Conservation (phyloP, 2,113 vertebrate species). For the Halichoerus grypus region DNA sequence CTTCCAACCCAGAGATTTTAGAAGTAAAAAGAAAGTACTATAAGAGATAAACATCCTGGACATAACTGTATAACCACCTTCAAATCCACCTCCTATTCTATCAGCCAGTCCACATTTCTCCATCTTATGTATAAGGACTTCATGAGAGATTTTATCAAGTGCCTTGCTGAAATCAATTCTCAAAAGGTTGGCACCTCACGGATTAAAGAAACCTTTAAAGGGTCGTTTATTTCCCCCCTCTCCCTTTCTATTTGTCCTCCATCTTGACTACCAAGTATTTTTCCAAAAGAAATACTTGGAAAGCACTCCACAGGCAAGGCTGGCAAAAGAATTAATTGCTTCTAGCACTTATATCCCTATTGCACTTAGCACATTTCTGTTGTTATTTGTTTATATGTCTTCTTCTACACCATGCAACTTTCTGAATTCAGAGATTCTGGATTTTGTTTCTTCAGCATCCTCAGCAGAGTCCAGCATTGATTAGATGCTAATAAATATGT, state of each 20-base stretch:
- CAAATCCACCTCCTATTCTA: slow-evolving; percentile 26
- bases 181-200: slow-evolving; percentile 42
- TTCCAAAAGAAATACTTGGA: slow-evolving; percentile 58
- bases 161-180: slow-evolving; percentile 59
- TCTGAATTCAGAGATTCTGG: slow-evolving; percentile 39
- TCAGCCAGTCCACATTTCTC: slow-evolving; percentile 49
- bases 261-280: slow-evolving; percentile 52
- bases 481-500: slow-evolving; percentile 45
- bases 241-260: slow-evolving; percentile 7
- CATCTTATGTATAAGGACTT: slow-evolving; percentile 26
- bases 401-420: not conserved
- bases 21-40: slow-evolving; percentile 48
- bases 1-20: slow-evolving; percentile 53
- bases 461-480: slow-evolving; percentile 29
- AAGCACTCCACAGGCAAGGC: slow-evolving; percentile 40
- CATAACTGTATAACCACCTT: slow-evolving; percentile 33
- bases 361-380: not conserved
- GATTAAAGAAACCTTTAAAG: slow-evolving; percentile 51
- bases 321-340: slow-evolving; percentile 50
- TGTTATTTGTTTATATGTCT: not conserved
- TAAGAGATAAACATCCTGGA: slow-evolving; percentile 35
- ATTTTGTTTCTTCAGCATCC: slow-evolving; percentile 43
- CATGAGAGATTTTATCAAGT: slow-evolving; percentile 63
- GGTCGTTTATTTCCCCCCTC: not conserved
- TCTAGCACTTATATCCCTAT: not conserved